These are phyloP conservation scores for Drosophila santomea DNA, from an alignment of 1,140 invertebrate species.

Conservation along the genomic window DNA sequence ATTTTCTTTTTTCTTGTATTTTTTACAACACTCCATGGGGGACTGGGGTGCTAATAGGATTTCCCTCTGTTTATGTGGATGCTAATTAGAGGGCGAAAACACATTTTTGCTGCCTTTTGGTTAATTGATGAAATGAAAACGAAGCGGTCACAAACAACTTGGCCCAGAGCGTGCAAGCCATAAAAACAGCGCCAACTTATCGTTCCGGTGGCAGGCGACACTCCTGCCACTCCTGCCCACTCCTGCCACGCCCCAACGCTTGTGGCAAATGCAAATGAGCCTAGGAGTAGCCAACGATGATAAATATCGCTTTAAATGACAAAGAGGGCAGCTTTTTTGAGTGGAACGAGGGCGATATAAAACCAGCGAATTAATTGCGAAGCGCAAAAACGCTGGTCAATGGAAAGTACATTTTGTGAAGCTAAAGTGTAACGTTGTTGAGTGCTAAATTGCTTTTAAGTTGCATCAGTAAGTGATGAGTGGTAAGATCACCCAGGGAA, in stretches of 20 bases:
- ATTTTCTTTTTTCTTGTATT: conserved; percentile 1
- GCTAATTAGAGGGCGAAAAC: conserved; percentile 80
- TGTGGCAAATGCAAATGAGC: conserved; percentile 42
- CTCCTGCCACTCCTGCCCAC: not conserved
- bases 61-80: conserved; percentile 77
- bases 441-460: no score
- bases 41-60: conserved; percentile 65
- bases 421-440: not conserved
- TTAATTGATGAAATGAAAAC: conserved; percentile 81
- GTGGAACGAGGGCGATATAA: conserved; percentile 50
- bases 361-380: conserved; percentile 74
- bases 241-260: not conserved
- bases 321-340: conserved; percentile 19
- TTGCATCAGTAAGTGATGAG: no score
- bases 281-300: conserved; percentile 64
- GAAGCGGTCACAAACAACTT: conserved; percentile 40
- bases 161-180: conserved; percentile 25
- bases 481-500: no score
- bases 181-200: conserved; percentile 64
- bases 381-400: conserved; percentile 8
- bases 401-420: conserved; percentile 4
- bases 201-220: conserved; percentile 35
- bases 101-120: conserved; percentile 74
- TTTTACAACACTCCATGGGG: conserved; percentile 23
- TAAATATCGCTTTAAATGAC: conserved; percentile 78